Base-by-base conservation (phyloP, 2,888 invertebrate genomes). In the Furcula furcula region DNA sequence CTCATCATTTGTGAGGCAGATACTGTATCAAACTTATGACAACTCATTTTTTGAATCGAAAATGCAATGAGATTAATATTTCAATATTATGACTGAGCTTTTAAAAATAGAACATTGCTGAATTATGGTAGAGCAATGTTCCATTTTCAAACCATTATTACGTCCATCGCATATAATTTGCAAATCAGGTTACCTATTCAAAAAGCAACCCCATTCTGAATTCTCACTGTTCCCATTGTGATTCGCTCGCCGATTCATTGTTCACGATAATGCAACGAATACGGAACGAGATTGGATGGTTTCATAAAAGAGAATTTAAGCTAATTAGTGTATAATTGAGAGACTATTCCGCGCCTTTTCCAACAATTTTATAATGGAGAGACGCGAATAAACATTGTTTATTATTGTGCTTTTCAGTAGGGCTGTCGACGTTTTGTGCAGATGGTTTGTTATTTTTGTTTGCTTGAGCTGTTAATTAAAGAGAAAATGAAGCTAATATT, bases 181-280 rank as follows among this genome's bases (percentile, higher is more conserved):
- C 30, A 53, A 55, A 55, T 46, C 49, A 37, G 53, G 55, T 53
- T 50, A 53, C 46, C 46, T 55, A 41, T 32, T 25, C 35, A 20
- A 22, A 30, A 30, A 29, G 21, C 16, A 45, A 51, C 55, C 45
- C 52, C 36, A 40, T 38, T 28, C 18, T 9, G 7, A 29, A 31
- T 29, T 30, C 36, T 15, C 40, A 20, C 34, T 31, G 27, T 42
- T 39, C 31, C 13, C 48, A 48, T 54, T 55, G 52, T 48, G 26
- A 25, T 30, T 18, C 16, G 28, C 16, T 15, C 16, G 18, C 29
- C 15, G 15, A 20, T 32, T 22, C 38, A 34, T 41, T 48, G 40
- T 51, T 32, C 28, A 31, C 29, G n/a, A n/a, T n/a, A n/a, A n/a
- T n/a, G n/a, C n/a, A n/a, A n/a, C n/a, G n/a, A n/a, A 14, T 29